These are phyloP conservation scores for Euphydryas editha DNA, from an alignment of 2,888 invertebrate species.

Conservation along the genomic window DNA sequence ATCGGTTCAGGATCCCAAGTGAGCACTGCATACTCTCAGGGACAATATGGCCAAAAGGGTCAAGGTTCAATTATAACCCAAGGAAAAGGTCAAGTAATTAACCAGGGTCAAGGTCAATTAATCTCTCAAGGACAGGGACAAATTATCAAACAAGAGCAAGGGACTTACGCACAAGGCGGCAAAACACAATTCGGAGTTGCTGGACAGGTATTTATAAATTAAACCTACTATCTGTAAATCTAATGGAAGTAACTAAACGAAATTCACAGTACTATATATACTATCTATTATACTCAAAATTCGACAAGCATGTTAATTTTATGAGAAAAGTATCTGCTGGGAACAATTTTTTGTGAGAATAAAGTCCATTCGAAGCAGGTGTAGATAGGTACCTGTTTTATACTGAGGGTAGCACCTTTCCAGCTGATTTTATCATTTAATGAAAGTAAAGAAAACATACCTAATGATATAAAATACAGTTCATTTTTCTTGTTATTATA, in stretches of 20 bases:
- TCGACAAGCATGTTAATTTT: too few species aligned
- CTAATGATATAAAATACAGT: too few species aligned
- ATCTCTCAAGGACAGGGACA: conserved; percentile 35
- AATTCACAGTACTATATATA: too few species aligned
- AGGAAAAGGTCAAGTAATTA: conserved; percentile 11
- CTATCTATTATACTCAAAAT: too few species aligned
- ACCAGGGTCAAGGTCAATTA: conserved; percentile 21
- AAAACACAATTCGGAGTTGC: conserved; percentile 8
- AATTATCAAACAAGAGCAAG: conserved; percentile 37
- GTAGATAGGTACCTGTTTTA: too few species aligned
- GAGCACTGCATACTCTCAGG: conserved; percentile 32
- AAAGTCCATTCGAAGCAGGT: too few species aligned
- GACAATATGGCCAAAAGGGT: conserved; percentile 21
- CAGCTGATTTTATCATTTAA: too few species aligned
- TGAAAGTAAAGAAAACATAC: too few species aligned
- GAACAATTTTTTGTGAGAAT: too few species aligned
- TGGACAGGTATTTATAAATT: conserved; percentile 21
- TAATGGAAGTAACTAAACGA: not conserved
- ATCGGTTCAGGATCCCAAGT: conserved; percentile 32
- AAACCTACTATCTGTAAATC: not conserved
- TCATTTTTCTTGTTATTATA: too few species aligned
- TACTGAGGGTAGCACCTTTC: too few species aligned
- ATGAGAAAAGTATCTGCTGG: too few species aligned
- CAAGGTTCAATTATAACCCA: conserved; percentile 16
- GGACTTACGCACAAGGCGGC: conserved; percentile 17